phyloP scores from a whole-genome alignment of 2,797 vertebrate species.

The Pachyuromys duprasi region DNA sequence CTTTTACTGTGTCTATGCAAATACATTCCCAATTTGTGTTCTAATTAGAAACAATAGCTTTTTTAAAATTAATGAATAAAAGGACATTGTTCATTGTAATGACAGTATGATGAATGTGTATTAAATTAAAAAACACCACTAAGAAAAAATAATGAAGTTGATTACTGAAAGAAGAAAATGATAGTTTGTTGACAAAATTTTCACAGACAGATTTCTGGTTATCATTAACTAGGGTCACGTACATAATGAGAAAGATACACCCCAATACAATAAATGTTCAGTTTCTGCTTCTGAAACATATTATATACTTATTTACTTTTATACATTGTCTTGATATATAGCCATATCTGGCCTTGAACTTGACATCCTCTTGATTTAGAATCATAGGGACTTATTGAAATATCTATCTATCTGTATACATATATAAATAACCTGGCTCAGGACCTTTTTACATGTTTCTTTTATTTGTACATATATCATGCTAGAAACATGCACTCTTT shows the following conservation, averaged over 20 bases:
- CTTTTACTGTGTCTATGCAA: slow-evolving; percentile 79
- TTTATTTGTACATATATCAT: neutral
- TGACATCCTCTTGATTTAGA: neutral
- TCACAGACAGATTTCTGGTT: neutral
- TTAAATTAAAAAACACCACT: neutral
- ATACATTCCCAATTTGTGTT: slow-evolving; percentile 78
- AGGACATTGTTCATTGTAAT: neutral
- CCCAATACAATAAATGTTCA: neutral
- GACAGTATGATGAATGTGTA: neutral
- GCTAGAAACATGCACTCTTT: neutral
- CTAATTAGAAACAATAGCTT: slow-evolving; percentile 77
- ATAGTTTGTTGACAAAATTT: neutral
- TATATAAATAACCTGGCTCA: neutral
- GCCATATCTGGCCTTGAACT: neutral
- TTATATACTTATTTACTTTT: too few species aligned
- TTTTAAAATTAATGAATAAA: neutral
- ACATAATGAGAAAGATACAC: neutral
- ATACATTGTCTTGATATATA: neutral
- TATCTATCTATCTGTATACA: neutral
- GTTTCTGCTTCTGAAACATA: neutral
- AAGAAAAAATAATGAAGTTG: slow-evolving; percentile 55
- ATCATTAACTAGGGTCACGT: neutral
- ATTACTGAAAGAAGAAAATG: neutral
- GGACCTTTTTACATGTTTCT: neutral
- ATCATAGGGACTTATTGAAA: too few species aligned